phyloP scores from a whole-genome alignment of 2,113 vertebrate species.

The Strix aluco region DNA sequence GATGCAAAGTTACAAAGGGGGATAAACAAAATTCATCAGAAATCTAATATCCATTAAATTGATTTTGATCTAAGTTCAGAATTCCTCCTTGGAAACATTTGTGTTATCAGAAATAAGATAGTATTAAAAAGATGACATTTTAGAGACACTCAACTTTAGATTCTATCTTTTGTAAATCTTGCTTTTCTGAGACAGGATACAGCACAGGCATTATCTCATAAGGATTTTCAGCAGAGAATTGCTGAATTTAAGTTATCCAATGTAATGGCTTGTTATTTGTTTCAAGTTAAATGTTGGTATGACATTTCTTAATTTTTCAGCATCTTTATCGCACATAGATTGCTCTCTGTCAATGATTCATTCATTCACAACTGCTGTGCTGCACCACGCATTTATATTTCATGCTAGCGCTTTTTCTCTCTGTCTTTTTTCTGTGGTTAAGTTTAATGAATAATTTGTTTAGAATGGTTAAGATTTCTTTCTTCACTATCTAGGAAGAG shows the following conservation, averaged over 20 bases:
- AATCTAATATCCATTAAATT: background rate
- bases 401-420: background rate
- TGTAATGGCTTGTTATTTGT: background rate
- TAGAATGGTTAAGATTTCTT: background rate
- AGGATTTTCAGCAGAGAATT: background rate
- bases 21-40: background rate
- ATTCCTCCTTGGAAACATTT: background rate
- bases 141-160: background rate
- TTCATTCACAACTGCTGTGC: background rate
- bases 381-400: conserved; percentile 10
- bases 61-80: background rate
- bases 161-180: background rate
- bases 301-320: background rate
- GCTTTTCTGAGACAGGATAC: background rate
- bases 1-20: background rate
- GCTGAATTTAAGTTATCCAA: background rate
- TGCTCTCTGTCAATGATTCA: conserved; percentile 2
- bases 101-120: background rate
- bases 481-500: background rate
- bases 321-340: background rate
- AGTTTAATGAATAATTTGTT: background rate
- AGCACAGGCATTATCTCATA: background rate
- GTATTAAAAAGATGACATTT: background rate
- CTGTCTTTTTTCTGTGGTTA: background rate
- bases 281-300: background rate